Evolutionary conservation across 2,888 invertebrate genomes (phyloP), one percentile per base, ranked within the genome.

Genomic region (Brachyptera putata): DNA sequence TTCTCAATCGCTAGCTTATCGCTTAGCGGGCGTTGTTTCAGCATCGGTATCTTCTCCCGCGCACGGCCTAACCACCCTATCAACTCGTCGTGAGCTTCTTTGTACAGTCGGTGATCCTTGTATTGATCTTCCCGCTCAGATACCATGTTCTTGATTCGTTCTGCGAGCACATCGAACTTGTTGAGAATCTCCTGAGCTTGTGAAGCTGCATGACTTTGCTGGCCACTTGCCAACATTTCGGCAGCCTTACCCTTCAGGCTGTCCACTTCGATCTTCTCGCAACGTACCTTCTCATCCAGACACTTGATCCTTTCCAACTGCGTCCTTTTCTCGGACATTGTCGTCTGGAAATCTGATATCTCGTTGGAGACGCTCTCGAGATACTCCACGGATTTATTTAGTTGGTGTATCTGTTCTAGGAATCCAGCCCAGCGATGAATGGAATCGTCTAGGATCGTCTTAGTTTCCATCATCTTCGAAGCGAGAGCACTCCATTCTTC

Each of bases 381-480:
- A 77, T 87, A 87, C 57, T 84, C 84, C 24, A 92, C 86, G 30
- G 87, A 89, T 73, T 91, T 92, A 67, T 87, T 86, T 18, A 94
- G 82, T 50, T 87, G 84, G 70, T 91, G 89, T 62, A 93, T 89
- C 73, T 94, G 91, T 72, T 94, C 92, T 55, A 93, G 76, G 70
- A 94, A 87, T 49, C 91, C 92, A 61, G 93, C 86, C 94, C 94
- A 95, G 76, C 91, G 90, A 24, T 91, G 89, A 14, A 95, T 88
- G 0, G 91, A 89, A 69, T 93, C 93, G 71, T 94, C 94, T 13
- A 95, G 76, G 67, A 87, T 83, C 1, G 89, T 84, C 71, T 95
- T 95, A 0, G 92, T 91, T 73, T 95, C 94, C 48, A 92, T 85
- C 84, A 96, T 93, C 72, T 88, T 88, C 0, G 93, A 83, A 1